Base-by-base conservation (phyloP, 2,797 vertebrate species). In the Pangasius macronema region DNA sequence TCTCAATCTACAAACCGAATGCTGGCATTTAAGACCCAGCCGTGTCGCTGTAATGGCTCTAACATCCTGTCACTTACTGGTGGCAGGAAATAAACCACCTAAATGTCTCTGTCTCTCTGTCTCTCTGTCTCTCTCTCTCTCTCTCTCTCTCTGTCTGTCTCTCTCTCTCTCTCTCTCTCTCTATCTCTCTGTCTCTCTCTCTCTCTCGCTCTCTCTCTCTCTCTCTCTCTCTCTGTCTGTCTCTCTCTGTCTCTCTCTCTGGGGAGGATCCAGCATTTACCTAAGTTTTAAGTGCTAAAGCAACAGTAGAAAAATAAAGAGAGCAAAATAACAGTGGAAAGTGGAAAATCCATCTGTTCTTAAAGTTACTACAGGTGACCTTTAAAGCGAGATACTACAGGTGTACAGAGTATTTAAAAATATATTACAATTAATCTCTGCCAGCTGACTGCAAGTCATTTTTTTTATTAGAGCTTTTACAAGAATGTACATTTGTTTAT, bases 1-100 rank as follows among this genome's bases (percentile, higher is more conserved):
- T 76, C 55, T 68, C 73, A 73, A 84, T 67, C 68, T 82, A 84
- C 73, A 87, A 84, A 87, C 20, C 81, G 61, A 88, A 65, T 13
- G 68, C 46, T 90, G 85, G 88, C 67, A 70, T 88, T 91, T 88
- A 76, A 85, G 82, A 30, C 75, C 53, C 79, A 87, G 80, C 53
- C 75, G 5, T 75, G 83, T 72, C 73, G 57, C 73, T 68, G 84
- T 70, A 70, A 88, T 61, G 42, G 79, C 59, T 65, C 39, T 30
- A 22, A 49, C 39, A 82, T 30, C 59, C 81, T 49, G 81, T 82
- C 82, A 90, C 84, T 86, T 87, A 89, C 75, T 42, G 53, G 77
- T 55, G 84, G 86, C 83, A 89, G 61, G 83, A 89, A 88, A 88
- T 84, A 36, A 83, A 83, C 27, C 67, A 81, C 84, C 80, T 85